Percentiles rank a stretch among this genome's conserved stretches.
phyloP scores from a whole-genome alignment of 2,113 vertebrate genomes.

The Syrmaticus mikado region DNA sequence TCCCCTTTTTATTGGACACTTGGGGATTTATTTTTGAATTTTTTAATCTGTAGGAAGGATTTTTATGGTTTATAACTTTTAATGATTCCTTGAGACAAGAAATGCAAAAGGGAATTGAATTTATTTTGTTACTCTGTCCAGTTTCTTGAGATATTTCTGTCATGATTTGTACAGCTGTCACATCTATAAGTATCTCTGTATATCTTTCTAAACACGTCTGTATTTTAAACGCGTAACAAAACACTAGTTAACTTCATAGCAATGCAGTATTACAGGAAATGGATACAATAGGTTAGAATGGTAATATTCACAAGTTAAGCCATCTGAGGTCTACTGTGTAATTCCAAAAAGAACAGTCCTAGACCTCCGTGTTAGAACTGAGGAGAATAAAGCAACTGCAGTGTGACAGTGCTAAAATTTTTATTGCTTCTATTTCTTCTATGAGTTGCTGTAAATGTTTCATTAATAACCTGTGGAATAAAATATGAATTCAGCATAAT shows the following conservation, averaged over 20 bases:
- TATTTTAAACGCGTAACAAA: not conserved
- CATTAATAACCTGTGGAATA: not conserved
- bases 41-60: not conserved
- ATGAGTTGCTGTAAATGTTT: not conserved
- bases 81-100: not conserved
- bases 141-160: slow-evolving; percentile 5
- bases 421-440: not conserved
- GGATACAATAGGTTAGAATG: not conserved
- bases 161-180: not conserved
- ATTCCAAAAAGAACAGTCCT: not conserved
- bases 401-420: not conserved
- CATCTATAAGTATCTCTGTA: not conserved
- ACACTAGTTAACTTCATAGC: not conserved
- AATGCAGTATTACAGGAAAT: not conserved
- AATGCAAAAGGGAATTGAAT: not conserved
- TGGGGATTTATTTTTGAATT: rapidly evolving
- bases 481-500: not conserved
- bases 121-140: not conserved
- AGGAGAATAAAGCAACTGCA: not conserved
- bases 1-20: not conserved
- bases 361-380: not conserved
- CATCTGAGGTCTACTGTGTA: not conserved
- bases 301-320: not conserved
- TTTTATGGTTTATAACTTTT: not conserved
- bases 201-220: not conserved